Conservation (phyloP, 2,113 vertebrate genomes). For the Canis aureus region DNA sequence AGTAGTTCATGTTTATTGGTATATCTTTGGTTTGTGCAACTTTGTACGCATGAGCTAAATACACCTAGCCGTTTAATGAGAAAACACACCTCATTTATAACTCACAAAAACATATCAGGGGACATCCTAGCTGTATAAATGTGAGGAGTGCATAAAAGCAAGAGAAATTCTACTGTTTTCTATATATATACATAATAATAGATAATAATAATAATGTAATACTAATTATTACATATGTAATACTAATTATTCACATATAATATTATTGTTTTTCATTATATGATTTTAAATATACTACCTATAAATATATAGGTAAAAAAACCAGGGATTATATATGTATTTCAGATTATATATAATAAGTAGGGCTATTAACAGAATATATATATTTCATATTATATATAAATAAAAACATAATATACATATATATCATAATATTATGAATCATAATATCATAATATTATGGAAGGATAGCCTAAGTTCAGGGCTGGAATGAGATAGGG, state of each 20-base stretch:
- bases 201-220: neutral
- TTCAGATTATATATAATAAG: neutral
- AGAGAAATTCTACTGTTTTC: too few species aligned
- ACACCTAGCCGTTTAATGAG: neutral
- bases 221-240: neutral
- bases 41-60: too few species aligned
- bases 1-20: rapidly evolving
- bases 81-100: neutral
- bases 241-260: neutral
- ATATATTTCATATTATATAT: rapidly evolving
- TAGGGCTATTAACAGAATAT: neutral
- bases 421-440: too few species aligned
- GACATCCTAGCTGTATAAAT: rapidly evolving
- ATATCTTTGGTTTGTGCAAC: neutral
- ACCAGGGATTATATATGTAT: neutral
- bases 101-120: neutral
- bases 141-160: neutral
- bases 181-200: rapidly evolving
- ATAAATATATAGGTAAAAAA: neutral
- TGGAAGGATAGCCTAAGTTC: neutral
- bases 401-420: neutral
- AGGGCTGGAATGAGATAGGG: neutral
- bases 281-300: neutral
- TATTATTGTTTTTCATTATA: neutral
- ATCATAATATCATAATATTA: too few species aligned